A percentile compares a stretch with the other conserved stretches of the same genome.
Conservation (phyloP, 2,113 vertebrate genomes). For the Parus major region DNA sequence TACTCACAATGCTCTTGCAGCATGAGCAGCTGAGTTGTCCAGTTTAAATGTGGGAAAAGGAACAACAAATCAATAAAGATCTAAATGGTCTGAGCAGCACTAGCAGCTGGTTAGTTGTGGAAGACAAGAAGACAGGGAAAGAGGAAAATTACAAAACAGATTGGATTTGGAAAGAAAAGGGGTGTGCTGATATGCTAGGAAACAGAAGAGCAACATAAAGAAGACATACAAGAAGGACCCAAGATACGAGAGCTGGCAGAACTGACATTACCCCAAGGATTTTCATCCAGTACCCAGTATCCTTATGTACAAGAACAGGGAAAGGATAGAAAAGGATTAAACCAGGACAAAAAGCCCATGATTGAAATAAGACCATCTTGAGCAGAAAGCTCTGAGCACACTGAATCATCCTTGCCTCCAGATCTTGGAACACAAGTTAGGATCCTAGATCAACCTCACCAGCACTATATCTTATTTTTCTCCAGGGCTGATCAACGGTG, state of each 20-base stretch:
- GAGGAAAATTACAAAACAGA: background rate
- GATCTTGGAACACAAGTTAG: background rate
- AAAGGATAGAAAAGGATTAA: background rate
- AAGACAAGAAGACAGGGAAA: background rate
- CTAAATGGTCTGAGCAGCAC: background rate
- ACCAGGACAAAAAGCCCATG: background rate
- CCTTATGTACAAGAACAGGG: background rate
- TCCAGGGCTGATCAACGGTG: rapidly evolving
- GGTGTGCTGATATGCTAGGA: background rate
- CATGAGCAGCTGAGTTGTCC: background rate
- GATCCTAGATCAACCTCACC: background rate
- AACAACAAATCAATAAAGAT: background rate
- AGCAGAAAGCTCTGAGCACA: background rate
- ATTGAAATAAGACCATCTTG: background rate
- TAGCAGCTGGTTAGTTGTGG: background rate
- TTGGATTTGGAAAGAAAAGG: background rate
- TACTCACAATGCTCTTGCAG: background rate
- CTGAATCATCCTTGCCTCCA: background rate
- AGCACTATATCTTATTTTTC: background rate
- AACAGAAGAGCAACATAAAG: background rate
- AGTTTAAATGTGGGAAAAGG: background rate
- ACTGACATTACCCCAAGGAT: background rate
- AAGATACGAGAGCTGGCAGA: background rate
- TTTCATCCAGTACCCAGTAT: background rate
- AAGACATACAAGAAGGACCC: background rate